These are phyloP conservation scores for Dynastes maya DNA, from an alignment of 2,888 invertebrate genomes.

Conservation along the genomic window DNA sequence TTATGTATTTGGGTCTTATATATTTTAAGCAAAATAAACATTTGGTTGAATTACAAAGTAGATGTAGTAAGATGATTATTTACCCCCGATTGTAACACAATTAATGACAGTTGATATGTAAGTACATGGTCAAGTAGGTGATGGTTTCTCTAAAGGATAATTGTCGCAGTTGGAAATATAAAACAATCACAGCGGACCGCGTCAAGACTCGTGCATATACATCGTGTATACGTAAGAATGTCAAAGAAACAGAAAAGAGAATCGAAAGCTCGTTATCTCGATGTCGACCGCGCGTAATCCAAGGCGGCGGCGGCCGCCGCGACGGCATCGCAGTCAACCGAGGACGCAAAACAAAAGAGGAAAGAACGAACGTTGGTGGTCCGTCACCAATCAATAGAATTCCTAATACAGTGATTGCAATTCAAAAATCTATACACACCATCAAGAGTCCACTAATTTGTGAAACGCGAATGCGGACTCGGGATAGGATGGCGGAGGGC, in stretches of 20 bases:
- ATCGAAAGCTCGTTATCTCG: constrained; percentile 35
- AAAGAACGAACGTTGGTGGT: constrained; percentile 39
- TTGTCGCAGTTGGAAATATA: constrained; percentile 1
- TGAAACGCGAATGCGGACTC: constrained; percentile 69
- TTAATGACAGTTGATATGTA: neutral
- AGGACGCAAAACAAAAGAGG: constrained; percentile 46
- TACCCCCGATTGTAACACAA: too few relatives aligned
- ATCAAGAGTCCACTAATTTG: constrained; percentile 71
- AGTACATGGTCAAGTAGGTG: neutral
- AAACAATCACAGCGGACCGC: constrained; percentile 24
- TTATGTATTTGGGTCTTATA: too few relatives aligned
- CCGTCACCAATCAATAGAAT: constrained; percentile 49
- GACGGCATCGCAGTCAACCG: constrained; percentile 35
- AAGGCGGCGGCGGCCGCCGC: constrained; percentile 40
- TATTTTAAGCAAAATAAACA: too few relatives aligned
- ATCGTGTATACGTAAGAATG: constrained; percentile 15
- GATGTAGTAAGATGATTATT: too few relatives aligned
- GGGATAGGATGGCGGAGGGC: constrained; percentile 64
- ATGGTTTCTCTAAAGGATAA: neutral
- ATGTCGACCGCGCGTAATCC: constrained; percentile 42
- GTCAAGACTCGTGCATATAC: neutral
- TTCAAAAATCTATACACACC: constrained; percentile 70
- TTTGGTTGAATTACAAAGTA: too few relatives aligned
- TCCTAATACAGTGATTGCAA: constrained; percentile 63
- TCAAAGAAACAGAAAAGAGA: constrained; percentile 13